phyloP scores from a whole-genome alignment of 2,888 invertebrate species.

The Polyommatus iphigenia region DNA sequence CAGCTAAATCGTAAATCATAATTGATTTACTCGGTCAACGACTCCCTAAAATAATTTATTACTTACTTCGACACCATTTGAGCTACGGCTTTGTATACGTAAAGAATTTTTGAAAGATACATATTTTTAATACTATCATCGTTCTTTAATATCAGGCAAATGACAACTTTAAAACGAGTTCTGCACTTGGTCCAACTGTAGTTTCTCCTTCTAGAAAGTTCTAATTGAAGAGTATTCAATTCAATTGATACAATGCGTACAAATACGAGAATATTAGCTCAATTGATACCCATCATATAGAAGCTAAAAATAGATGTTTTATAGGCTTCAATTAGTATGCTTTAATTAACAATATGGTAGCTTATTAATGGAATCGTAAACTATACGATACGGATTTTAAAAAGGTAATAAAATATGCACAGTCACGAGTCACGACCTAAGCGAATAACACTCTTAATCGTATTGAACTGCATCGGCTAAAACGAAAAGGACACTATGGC shows the following conservation, averaged over 20 bases:
- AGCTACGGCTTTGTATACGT: not conserved
- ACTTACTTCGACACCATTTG: not conserved
- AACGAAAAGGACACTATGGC: not conserved
- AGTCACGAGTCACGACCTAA: not conserved
- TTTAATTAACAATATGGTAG: not conserved
- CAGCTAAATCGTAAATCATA: no score
- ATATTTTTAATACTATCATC: not conserved
- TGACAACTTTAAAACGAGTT: not conserved
- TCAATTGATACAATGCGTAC: not conserved
- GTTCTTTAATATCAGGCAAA: not conserved
- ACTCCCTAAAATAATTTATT: not conserved
- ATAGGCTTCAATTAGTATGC: conserved; percentile 15
- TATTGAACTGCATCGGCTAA: no score
- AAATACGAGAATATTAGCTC: not conserved
- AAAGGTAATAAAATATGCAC: not conserved
- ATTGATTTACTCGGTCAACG: not conserved
- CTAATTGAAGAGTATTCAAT: not conserved
- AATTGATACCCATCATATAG: conserved; percentile 1
- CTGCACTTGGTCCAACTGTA: not conserved
- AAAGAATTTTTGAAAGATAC: not conserved
- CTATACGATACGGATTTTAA: not conserved
- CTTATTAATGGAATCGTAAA: not conserved
- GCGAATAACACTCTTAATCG: not conserved
- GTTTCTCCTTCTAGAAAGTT: not conserved
- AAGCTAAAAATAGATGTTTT: conserved; percentile 6